These are phyloP conservation scores for Ditylenchus dipsaci DNA, from an alignment of 1,140 invertebrate species.

Conservation along the genomic window DNA sequence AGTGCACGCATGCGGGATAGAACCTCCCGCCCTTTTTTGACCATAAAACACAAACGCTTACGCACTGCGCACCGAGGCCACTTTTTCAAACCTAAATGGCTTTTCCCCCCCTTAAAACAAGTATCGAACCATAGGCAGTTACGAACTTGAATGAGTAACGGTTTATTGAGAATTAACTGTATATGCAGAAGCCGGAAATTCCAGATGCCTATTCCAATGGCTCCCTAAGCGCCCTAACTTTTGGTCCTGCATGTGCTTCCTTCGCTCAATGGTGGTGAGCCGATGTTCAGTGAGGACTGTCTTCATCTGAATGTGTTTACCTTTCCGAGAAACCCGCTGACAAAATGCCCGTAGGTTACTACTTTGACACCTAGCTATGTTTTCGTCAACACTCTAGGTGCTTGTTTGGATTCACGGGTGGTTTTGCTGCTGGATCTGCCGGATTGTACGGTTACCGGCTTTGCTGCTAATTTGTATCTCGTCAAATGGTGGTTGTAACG, in stretches of 20 bases:
- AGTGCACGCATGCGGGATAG: no score
- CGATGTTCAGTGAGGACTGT: conserved; percentile 26
- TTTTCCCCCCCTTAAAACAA: no score
- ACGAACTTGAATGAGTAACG: no score
- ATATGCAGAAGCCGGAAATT: background rate
- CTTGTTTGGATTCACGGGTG: conserved; percentile 40
- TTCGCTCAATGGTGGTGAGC: background rate
- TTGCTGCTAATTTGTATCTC: conserved; percentile 34
- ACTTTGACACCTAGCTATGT: background rate
- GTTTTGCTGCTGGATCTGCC: conserved; percentile 28
- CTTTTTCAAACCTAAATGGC: no score
- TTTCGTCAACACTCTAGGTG: conserved; percentile 20
- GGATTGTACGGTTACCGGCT: conserved; percentile 11
- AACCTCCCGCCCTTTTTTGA: no score
- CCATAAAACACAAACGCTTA: no score
- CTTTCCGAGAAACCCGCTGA: conserved; percentile 3
- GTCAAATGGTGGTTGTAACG: conserved; percentile 38
- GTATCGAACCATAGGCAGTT: no score
- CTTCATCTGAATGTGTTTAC: conserved; percentile 26
- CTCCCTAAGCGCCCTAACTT: background rate
- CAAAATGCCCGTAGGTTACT: conserved; percentile 2
- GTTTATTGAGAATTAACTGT: no score
- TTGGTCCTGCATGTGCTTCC: background rate
- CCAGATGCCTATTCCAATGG: background rate
- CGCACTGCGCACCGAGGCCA: no score